Evolutionary conservation across 2,888 invertebrate species (phyloP).

Genomic region (Strigamia maritima): DNA sequence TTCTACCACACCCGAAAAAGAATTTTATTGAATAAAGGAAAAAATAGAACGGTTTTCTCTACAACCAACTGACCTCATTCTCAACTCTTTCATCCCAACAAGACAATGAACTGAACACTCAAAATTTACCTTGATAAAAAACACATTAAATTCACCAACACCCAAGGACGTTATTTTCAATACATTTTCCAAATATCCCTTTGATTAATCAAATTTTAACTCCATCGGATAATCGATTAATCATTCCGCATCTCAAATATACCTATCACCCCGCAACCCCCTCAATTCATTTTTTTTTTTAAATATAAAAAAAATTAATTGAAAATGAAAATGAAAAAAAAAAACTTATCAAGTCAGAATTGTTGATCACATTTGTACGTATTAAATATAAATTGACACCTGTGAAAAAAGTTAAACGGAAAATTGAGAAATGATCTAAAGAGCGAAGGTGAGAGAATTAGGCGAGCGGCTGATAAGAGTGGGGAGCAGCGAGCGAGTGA

Average conservation of each 20-base stretch:
- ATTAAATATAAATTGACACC: conserved; percentile 1
- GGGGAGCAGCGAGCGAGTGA: conserved; percentile 33
- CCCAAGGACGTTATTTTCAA: neutral
- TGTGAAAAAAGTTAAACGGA: neutral
- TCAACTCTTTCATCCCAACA: conserved; percentile 31
- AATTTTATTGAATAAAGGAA: neutral
- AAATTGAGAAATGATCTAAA: neutral
- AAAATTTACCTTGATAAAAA: conserved; percentile 14
- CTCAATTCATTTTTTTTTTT: neutral
- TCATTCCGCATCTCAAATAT: neutral
- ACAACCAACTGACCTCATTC: conserved; percentile 27
- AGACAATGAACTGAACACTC: conserved; percentile 29
- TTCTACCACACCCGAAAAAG: conserved; percentile 31
- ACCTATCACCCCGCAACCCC: neutral
- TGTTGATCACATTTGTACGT: neutral
- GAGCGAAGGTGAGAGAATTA: conserved; percentile 34
- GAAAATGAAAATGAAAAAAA: neutral
- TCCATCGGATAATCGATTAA: conserved; percentile 27
- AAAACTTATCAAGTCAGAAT: neutral
- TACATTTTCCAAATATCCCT: neutral
- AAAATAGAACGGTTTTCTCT: conserved; percentile 31
- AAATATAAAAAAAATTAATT: neutral
- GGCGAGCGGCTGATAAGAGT: conserved; percentile 29
- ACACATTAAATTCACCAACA: neutral
- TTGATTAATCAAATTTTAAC: neutral